These are phyloP conservation scores for Macrotis lagotis DNA, from an alignment of 2,113 vertebrate genomes.

Conservation along the genomic window DNA sequence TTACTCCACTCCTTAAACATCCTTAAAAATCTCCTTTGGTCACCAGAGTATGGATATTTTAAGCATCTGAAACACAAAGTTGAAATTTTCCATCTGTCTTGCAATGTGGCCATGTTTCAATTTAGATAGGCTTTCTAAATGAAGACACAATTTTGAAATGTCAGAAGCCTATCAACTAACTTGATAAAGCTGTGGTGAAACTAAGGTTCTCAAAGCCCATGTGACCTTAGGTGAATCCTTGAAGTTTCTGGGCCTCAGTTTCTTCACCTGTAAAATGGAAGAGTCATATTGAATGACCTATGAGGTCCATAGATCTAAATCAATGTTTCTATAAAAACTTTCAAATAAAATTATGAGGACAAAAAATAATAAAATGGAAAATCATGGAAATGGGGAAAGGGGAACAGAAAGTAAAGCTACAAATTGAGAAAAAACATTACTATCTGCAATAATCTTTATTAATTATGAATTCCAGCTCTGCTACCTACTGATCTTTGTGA, in stretches of 20 bases:
- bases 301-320: background rate
- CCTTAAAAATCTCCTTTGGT: conserved; percentile 63
- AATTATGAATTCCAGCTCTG: background rate
- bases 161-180: background rate
- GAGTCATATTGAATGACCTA: background rate
- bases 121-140: conserved; percentile 36
- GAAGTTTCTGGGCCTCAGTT: background rate
- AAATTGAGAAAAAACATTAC: background rate
- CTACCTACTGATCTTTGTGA: background rate
- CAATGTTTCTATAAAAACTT: background rate
- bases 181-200: background rate
- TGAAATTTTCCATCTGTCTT: conserved; percentile 25
- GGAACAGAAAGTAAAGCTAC: background rate
- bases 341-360: background rate
- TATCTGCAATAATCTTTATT: background rate
- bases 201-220: background rate
- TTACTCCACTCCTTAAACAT: conserved; percentile 34
- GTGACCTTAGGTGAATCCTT: background rate
- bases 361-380: background rate
- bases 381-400: background rate
- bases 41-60: conserved; percentile 44
- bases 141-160: conserved; percentile 45
- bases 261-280: background rate
- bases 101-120: conserved; percentile 28
- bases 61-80: conserved; percentile 1